Evolutionary conservation across 2,888 invertebrate genomes (phyloP).

Genomic region (Melieria crassipennis): DNA sequence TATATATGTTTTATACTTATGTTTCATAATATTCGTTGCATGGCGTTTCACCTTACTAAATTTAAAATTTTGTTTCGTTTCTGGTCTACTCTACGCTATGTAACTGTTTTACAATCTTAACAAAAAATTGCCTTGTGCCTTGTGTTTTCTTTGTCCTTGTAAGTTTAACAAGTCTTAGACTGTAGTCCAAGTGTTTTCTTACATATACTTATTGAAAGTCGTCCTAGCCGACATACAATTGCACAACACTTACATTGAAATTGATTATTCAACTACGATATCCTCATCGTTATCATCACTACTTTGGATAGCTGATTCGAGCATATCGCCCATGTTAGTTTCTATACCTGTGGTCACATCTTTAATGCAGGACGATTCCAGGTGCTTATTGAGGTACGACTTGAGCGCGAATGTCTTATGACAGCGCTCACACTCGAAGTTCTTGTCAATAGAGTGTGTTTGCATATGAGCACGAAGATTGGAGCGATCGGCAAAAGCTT

Average conservation of each 20-base stretch:
- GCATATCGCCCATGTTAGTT: conserved; percentile 31
- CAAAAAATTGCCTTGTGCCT: conserved; percentile 38
- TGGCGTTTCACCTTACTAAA: conserved; percentile 62
- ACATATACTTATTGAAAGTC: background rate
- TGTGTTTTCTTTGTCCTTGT: background rate
- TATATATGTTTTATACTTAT: conserved; percentile 60
- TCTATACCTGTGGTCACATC: conserved; percentile 59
- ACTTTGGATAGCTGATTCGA: conserved; percentile 45
- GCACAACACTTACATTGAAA: background rate
- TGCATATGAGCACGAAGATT: conserved; percentile 95
- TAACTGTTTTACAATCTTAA: conserved; percentile 20
- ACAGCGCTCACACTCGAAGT: conserved; percentile 87
- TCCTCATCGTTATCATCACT: conserved; percentile 64
- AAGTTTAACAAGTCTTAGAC: background rate
- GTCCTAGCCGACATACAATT: background rate
- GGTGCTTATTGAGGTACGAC: conserved; percentile 94
- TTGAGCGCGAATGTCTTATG: conserved; percentile 92
- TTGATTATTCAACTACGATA: conserved; percentile 62
- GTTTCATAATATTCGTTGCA: conserved; percentile 67
- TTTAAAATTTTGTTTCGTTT: conserved; percentile 50
- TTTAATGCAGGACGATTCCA: conserved; percentile 86
- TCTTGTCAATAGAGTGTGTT: conserved; percentile 91
- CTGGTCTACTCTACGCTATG: conserved; percentile 26
- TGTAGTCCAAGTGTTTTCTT: conserved; percentile 4
- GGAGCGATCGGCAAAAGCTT: conserved; percentile 93